Evolutionary conservation across 2,113 vertebrate genomes (phyloP).

Genomic region (Lipotes vexillifer): DNA sequence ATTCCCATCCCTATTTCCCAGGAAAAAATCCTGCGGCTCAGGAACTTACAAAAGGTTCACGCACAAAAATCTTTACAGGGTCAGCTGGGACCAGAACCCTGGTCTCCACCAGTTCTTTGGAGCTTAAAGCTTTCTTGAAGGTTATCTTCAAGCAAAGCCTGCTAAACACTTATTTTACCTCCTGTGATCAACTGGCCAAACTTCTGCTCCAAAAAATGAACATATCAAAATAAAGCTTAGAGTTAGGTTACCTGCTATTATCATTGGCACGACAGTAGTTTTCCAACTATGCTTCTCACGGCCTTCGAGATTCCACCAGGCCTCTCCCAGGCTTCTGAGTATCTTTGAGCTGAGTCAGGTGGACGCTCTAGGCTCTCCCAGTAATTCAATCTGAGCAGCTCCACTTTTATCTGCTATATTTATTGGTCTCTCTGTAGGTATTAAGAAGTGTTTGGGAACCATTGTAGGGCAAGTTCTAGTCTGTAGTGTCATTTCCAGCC

Average conservation of each 20-base stretch:
- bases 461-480: neutral
- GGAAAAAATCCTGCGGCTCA: neutral
- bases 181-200: neutral
- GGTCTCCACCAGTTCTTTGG: neutral
- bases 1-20: neutral
- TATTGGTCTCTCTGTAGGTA: neutral
- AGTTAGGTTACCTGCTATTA: neutral
- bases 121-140: neutral
- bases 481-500: neutral
- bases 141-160: neutral
- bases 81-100: neutral
- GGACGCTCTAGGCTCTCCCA: neutral
- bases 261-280: neutral
- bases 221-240: neutral
- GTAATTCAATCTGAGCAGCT: neutral
- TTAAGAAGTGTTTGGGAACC: constrained; percentile 19
- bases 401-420: constrained; percentile 4
- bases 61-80: neutral
- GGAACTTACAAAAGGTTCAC: neutral
- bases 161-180: neutral
- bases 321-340: neutral
- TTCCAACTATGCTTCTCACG: neutral
- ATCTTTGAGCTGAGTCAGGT: neutral
- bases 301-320: neutral
- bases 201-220: neutral